Evolutionary conservation across 2,888 invertebrate genomes (phyloP), one percentile per base, ranked within the genome.

Genomic region (Agrochola circellaris): DNA sequence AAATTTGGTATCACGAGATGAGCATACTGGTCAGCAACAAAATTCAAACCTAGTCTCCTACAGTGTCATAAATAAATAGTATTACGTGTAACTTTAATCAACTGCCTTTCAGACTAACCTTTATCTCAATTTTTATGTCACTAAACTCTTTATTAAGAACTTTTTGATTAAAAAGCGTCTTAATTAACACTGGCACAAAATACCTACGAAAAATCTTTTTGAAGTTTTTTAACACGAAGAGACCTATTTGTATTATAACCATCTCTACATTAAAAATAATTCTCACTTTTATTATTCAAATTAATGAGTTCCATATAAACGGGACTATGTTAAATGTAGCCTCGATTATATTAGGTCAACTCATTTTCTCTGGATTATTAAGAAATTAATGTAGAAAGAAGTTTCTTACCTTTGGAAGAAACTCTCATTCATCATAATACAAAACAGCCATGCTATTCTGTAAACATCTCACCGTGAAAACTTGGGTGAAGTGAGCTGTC

Each of bases 391-490:
- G 23, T 48, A 38, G 13, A 76, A 38, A n/a, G 5, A 70, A 51
- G 51, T 42, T 38, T 38, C 30, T n/a, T 20, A 70, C 58, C n/a
- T 79, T 76, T 69, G 38, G 38, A 38, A 58, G 45, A 48, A 58
- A 71, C 48, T 51, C 38, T 62, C 38, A 81, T 56, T 81, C 15
- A 73, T 56, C 73, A n/a, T 56, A 48, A 77, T 20, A 72, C 11
- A 73, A 61, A 70, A 17, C n/a, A n/a, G n/a, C n/a, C n/a, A n/a
- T n/a, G n/a, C n/a, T n/a, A n/a, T n/a, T n/a, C n/a, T n/a, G n/a
- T n/a, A n/a, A n/a, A n/a, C n/a, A n/a, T n/a, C n/a, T n/a, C n/a
- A n/a, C n/a, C n/a, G n/a, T n/a, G n/a, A n/a, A n/a, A n/a, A n/a
- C n/a, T n/a, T n/a, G n/a, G n/a, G n/a, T n/a, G n/a, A n/a, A n/a